Evolutionary conservation across 2,113 vertebrate genomes (phyloP).

Genomic region (Enhydra lutris): DNA sequence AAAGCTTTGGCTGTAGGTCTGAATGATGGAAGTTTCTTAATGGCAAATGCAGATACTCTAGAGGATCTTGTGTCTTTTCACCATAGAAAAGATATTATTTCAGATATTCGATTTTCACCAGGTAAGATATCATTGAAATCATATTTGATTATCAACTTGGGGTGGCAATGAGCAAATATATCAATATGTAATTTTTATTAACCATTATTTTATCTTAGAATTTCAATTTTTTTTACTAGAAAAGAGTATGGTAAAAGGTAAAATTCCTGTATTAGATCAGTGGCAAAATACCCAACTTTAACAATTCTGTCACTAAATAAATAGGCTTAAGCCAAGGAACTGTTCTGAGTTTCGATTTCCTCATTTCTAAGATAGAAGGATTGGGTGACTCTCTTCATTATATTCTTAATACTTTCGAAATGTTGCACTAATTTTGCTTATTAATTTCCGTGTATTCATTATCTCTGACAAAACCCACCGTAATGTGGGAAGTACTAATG

Average conservation of each 20-base stretch:
- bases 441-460: background rate
- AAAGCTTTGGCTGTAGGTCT: slow-evolving; percentile 97
- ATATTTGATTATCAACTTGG: slow-evolving; percentile 3
- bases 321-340: background rate
- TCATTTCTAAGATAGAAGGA: slow-evolving; percentile 4
- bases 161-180: background rate
- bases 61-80: slow-evolving; percentile 99
- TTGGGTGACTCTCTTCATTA: background rate
- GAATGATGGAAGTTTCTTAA: slow-evolving; percentile 96
- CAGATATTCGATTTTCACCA: slow-evolving; percentile 98
- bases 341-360: background rate
- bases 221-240: background rate
- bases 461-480: background rate
- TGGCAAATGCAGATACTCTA: slow-evolving; percentile 97
- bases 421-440: background rate
- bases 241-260: background rate
- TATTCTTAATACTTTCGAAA: slow-evolving; percentile 1
- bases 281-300: background rate
- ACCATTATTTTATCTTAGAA: background rate
- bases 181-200: background rate
- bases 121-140: slow-evolving; percentile 80
- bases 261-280: background rate
- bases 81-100: slow-evolving; percentile 96
- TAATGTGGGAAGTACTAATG: background rate
- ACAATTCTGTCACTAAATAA: background rate